phyloP scores from a whole-genome alignment of 2,797 vertebrate genomes.

The Propithecus deckenii region DNA sequence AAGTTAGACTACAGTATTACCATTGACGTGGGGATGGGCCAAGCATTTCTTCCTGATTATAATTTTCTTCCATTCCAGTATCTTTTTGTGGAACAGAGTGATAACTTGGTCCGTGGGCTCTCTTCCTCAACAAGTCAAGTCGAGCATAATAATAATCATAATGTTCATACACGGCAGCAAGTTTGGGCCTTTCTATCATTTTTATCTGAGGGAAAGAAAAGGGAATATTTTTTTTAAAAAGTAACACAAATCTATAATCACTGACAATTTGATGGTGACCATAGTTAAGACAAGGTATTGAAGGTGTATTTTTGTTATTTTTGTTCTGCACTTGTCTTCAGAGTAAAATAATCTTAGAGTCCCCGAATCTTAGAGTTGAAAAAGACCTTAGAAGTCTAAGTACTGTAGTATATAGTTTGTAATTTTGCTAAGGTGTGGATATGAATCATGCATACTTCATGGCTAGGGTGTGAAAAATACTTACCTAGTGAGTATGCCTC shows the following conservation, averaged over 20 bases:
- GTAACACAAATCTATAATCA: neutral
- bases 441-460: neutral
- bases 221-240: neutral
- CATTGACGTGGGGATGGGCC: conserved; percentile 81
- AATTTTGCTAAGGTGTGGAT: neutral
- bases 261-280: neutral
- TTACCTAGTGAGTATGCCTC: neutral
- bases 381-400: neutral
- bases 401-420: neutral
- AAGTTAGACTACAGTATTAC: conserved; percentile 82
- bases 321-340: neutral
- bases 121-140: conserved; percentile 85
- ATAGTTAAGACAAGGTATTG: neutral
- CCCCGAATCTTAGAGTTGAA: neutral
- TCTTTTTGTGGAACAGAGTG: conserved; percentile 50
- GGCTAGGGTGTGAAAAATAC: neutral
- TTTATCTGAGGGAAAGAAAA: conserved; percentile 54
- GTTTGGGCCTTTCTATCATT: conserved; percentile 63
- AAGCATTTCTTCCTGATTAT: conserved; percentile 61
- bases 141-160: conserved; percentile 87
- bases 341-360: neutral
- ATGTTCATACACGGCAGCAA: conserved; percentile 56
- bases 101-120: conserved; percentile 54
- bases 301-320: neutral
- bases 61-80: conserved; percentile 68